A percentile compares a stretch with the other conserved stretches of the same genome.
phyloP scores from a whole-genome alignment of 2,113 vertebrate genomes.

The Peromyscus leucopus region DNA sequence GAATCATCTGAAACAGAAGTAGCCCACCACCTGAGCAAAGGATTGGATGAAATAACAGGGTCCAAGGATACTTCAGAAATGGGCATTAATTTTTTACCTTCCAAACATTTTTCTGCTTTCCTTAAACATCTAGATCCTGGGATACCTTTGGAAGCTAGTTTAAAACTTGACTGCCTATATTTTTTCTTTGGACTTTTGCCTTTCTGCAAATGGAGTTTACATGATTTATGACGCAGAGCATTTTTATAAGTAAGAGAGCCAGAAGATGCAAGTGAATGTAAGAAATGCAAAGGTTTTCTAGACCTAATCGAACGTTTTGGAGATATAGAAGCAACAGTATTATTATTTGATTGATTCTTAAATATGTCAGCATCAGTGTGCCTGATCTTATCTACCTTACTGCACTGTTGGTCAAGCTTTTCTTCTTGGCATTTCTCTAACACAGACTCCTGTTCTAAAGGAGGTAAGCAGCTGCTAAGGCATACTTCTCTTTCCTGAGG shows the following conservation, averaged over 20 bases:
- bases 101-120: conserved; percentile 75
- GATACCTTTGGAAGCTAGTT: conserved; percentile 82
- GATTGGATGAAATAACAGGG: conserved; percentile 91
- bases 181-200: conserved; percentile 86
- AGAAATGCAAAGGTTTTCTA: conserved; percentile 92
- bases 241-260: conserved; percentile 92
- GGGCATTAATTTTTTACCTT: conserved; percentile 82
- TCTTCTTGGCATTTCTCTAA: conserved; percentile 81
- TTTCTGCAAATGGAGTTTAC: conserved; percentile 92
- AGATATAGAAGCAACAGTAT: conserved; percentile 71
- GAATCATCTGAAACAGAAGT: conserved; percentile 90
- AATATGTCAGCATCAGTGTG: conserved; percentile 62
- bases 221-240: conserved; percentile 91
- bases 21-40: conserved; percentile 95
- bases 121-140: conserved; percentile 79
- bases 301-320: conserved; percentile 92
- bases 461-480: conserved; percentile 89
- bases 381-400: conserved; percentile 67
- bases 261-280: conserved; percentile 92
- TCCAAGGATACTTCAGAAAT: conserved; percentile 89
- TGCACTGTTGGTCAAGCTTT: conserved; percentile 71
- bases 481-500: conserved; percentile 94
- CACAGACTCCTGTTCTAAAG: conserved; percentile 83
- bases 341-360: conserved; percentile 65
- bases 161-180: conserved; percentile 84